Base-by-base conservation (phyloP, 2,113 vertebrate species). In the Cisticola juncidis region DNA sequence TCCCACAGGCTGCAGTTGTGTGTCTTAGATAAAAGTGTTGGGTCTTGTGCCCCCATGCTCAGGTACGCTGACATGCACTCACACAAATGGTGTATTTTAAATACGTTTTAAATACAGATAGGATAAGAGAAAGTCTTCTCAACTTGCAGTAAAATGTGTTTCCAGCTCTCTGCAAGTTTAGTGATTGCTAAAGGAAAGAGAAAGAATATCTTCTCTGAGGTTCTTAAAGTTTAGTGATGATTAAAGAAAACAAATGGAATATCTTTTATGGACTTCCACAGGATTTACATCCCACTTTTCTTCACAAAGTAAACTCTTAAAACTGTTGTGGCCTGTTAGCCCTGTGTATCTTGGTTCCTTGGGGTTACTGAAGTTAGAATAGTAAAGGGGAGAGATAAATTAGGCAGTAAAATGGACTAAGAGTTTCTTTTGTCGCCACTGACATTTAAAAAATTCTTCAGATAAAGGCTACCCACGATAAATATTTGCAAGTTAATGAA, bases 401-500 rank as follows among this genome's bases (percentile, higher is more conserved):
- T 71, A 91, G 92, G 79, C 82, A 88, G 93, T 92, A 93, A 97
- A 97, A 91, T 69, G 36, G 76, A 85, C 92, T 83, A 77, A 93
- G 90, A 12, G 19, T 73, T 94, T 87, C 93, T 92, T 97, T 95
- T 94, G 95, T 97, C 86, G 82, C 38, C 58, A 95, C 40, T 80
- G 80, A 78, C 95, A 96, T 97, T 97, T 94, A 78, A 95, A 95
- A 95, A 95, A 96, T 68, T 91, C 81, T 94, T 90, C 68, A 94
- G 91, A 96, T 96, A 93, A 96, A 97, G 68, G 10, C 53, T 86
- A 78, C 92, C 64, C 90, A 96, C 53, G 66, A 97, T 95, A 96
- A 97, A 95, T 81, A 97, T 94, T 96, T 96, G 79, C 80, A 93
- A 95, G 76, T 89, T 94, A 93, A 91, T 93, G 85, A 97, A 97